A percentile compares a stretch with the other conserved stretches of the same genome.
Evolutionary conservation across 2,797 vertebrate species (phyloP).

Genomic region (Epinephelus awoara): DNA sequence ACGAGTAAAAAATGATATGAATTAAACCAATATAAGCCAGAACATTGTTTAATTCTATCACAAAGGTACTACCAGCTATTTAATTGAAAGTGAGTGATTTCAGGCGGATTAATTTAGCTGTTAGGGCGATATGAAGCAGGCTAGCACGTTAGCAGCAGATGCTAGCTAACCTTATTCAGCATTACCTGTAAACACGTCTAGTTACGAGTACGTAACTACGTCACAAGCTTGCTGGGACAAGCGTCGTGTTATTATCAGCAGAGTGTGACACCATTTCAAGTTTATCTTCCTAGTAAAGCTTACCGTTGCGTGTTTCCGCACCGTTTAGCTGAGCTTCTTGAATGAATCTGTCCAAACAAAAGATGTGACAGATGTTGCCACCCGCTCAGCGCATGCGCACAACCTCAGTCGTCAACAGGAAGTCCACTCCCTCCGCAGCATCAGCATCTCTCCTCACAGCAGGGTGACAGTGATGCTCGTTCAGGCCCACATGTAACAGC

Average conservation of each 20-base stretch:
- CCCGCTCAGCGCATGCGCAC: constrained; percentile 68
- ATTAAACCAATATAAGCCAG: neutral
- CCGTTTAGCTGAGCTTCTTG: neutral
- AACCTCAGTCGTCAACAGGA: neutral
- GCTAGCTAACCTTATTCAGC: constrained; percentile 21
- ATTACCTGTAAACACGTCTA: neutral
- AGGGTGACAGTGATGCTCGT: neutral
- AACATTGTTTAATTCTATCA: neutral
- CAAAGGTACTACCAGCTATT: neutral
- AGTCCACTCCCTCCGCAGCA: constrained; percentile 55
- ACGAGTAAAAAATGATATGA: neutral
- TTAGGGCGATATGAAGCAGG: neutral
- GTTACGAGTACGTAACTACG: neutral
- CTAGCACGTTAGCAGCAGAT: constrained; percentile 48
- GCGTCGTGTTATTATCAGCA: neutral
- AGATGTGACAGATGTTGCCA: constrained; percentile 26
- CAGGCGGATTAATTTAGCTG: neutral
- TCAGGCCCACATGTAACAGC: too few species aligned
- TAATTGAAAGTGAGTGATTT: neutral
- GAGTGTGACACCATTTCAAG: neutral
- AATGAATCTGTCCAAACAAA: constrained; percentile 40
- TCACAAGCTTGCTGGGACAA: neutral
- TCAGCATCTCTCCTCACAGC: constrained; percentile 65
- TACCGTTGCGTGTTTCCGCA: constrained; percentile 32
- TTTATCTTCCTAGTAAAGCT: neutral